Evolutionary conservation across 2,113 vertebrate genomes (phyloP), one percentile per base, ranked within the genome.

Genomic region (Pteruthius melanotis): DNA sequence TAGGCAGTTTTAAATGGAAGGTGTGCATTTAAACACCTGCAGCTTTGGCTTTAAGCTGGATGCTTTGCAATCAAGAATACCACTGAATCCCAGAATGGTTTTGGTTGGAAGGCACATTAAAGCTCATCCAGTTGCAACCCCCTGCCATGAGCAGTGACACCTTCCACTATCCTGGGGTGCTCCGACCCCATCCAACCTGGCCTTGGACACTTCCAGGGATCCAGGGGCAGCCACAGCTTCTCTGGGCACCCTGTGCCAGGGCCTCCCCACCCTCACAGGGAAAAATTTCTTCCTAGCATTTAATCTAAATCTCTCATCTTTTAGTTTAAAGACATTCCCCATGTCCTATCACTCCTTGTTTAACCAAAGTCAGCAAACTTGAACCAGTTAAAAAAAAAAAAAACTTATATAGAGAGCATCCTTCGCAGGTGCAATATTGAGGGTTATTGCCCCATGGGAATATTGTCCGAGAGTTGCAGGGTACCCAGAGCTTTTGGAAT

Each of bases 331-430:
- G 24, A 21, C 5, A 39, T 39, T 39, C 16, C 24, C 28, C 11
- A 5, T 13, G 20, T 53, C 16, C 53, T 40, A 12, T 60, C 35
- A 31, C 9, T 64, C 42, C n/a, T 50, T 24, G 9, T 53, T 42
- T 61, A 44, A 64, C 15, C 18, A 57, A 72, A 81, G 50, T 23
- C 19, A 44, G 30, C 42, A 71, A 33, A 57, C 22, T 20, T 63
- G 12, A 59, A 26, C 22, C 9, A 22, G 16, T 57, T 40, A 13
- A 39, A 61, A 33, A 28, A 13, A 39, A 61, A 33, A 28, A 33
- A 22, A 4, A 0, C 3, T 20, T 4, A 4, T 1, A 3, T 4
- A 39, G 22, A 35, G 11, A 64, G 20, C 2, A 17, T 37, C 42
- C n/a, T n/a, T 16, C 15, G 2, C 15, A 22, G 20, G n/a, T 28